Base-by-base conservation (phyloP, 2,797 vertebrate species). In the Carapus acus region DNA sequence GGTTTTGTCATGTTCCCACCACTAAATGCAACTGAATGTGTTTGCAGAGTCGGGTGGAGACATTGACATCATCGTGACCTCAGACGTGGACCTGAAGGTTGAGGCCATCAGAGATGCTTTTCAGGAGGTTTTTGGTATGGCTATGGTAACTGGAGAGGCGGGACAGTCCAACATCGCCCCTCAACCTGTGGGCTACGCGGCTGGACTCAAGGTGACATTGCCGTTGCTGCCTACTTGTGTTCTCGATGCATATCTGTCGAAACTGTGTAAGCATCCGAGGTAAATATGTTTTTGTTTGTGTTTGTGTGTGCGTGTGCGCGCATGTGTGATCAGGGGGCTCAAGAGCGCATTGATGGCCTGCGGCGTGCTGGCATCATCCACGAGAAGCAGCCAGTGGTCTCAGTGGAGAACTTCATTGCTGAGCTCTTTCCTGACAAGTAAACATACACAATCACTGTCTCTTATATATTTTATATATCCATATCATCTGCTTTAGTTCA, bases 361-460 rank as follows among this genome's bases (percentile, higher is more conserved):
- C 90, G 95, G 45, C 87, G 94, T 2, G 65, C 81, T 0, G 91
- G 92, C n/a, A 79, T 90, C 29, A 93, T 98, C 69, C 93, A 96
- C 2, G 93, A 97, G 78, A 97, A 94, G 46, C 96, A 98, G 76
- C 91, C 91, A 0, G 93, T 90, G 36, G 94, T 97, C 38, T 96
- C 95, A 0, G 79, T 97, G 68, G 94, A 98, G 77, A 96, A 85
- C 83, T 98, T 98, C 80, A 94, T 98, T 24, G 92, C 93, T 14
- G 96, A 98, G 57, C 85, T 98, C 60, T 90, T 96, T 56, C 95
- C 96, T 67, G 96, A 98, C 84, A 97, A 89, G 96, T 98, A 81
- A 91, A 89, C 9, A 33, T 33, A 33, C 31, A 33, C 4, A 33
- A 33, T 11, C 5, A 33, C 31, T 13, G 27, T 29, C n/a, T n/a